phyloP scores from a whole-genome alignment of 2,797 vertebrate genomes.

The Lycodopsis pacificus region DNA sequence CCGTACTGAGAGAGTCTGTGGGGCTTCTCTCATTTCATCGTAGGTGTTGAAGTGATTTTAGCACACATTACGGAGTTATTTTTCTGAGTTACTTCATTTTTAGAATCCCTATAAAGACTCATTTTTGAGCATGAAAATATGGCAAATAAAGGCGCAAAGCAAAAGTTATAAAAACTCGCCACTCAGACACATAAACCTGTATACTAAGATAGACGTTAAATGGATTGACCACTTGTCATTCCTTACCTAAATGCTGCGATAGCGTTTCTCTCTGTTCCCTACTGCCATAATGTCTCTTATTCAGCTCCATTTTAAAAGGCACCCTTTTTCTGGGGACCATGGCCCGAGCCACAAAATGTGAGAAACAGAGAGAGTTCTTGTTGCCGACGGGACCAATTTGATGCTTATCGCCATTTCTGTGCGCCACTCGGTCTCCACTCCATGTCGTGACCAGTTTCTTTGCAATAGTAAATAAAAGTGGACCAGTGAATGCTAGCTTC shows the following conservation, averaged over 20 bases:
- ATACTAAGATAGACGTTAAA: constrained; percentile 38
- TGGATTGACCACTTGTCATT: constrained; percentile 30
- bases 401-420: constrained; percentile 76
- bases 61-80: constrained; percentile 3
- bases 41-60: constrained; percentile 11
- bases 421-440: constrained; percentile 67
- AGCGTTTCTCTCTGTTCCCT: constrained; percentile 25
- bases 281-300: constrained; percentile 49
- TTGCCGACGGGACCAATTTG: constrained; percentile 67
- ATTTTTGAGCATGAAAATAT: constrained; percentile 41
- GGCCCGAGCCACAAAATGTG: constrained; percentile 45
- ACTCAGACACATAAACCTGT: constrained; percentile 11
- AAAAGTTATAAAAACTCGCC: constrained; percentile 13
- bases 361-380: constrained; percentile 74
- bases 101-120: constrained; percentile 24
- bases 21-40: constrained; percentile 6
- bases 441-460: constrained; percentile 39
- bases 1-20: background rate
- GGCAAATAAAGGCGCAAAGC: constrained; percentile 11
- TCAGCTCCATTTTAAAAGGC: constrained; percentile 52
- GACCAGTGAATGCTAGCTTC: constrained; percentile 47
- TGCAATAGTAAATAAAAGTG: constrained; percentile 58
- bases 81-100: constrained; percentile 27
- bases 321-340: constrained; percentile 28
- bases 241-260: constrained; percentile 32